Evolutionary conservation across 2,797 vertebrate species (phyloP).

Genomic region (Malacoraja senta): DNA sequence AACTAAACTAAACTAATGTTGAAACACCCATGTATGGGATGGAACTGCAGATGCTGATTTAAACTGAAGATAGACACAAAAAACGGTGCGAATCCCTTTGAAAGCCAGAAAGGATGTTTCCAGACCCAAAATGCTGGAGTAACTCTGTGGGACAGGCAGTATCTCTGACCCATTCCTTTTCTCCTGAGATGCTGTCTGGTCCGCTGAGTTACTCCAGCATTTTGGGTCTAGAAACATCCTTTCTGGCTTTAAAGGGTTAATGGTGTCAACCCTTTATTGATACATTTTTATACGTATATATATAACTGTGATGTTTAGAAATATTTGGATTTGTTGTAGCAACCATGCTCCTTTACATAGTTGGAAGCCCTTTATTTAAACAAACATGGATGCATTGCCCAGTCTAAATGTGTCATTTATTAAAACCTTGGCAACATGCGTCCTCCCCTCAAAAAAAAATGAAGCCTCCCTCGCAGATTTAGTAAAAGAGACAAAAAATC

Average conservation of each 20-base stretch:
- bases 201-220: no score
- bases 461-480: constrained; percentile 24
- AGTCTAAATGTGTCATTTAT: constrained; percentile 66
- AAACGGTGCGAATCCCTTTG: no score
- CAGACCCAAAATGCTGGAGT: no score
- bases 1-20: no score
- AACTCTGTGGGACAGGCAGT: no score
- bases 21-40: no score
- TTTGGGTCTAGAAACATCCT: background rate
- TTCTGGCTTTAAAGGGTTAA: constrained; percentile 4
- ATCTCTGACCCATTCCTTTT: no score
- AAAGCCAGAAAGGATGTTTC: no score
- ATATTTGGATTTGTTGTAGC: constrained; percentile 62
- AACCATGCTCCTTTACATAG: constrained; percentile 58
- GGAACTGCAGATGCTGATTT: no score
- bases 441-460: constrained; percentile 28
- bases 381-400: constrained; percentile 58
- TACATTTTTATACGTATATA: constrained; percentile 38
- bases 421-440: constrained; percentile 50
- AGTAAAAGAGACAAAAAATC: constrained; percentile 36
- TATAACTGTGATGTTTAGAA: constrained; percentile 52
- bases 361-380: constrained; percentile 54
- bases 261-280: background rate
- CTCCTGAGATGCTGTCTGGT: no score
- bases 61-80: no score